A percentile compares a stretch with the other conserved stretches of the same genome.
These are phyloP conservation scores for Scopus umbretta DNA, from an alignment of 2,113 vertebrate genomes.

Conservation along the genomic window DNA sequence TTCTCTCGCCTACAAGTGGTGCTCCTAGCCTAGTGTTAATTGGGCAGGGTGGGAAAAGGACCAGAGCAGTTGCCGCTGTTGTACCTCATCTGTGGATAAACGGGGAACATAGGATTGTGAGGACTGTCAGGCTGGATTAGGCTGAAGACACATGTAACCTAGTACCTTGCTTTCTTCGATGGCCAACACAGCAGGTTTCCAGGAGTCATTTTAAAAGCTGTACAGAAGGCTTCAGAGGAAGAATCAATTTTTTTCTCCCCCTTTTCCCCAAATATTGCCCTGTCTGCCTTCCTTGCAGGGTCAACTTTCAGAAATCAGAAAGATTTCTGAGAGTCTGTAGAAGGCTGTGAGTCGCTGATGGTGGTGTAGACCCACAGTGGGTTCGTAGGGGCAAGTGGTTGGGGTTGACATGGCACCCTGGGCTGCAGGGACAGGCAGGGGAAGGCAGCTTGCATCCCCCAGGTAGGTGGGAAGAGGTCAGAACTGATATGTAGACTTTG, in stretches of 20 bases:
- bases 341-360: background rate
- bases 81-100: background rate
- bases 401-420: background rate
- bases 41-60: background rate
- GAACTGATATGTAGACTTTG: background rate
- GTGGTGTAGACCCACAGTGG: background rate
- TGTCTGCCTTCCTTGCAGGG: background rate
- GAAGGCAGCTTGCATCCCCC: background rate
- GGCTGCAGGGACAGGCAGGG: background rate
- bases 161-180: background rate
- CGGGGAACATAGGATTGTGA: background rate
- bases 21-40: background rate
- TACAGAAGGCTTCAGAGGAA: background rate
- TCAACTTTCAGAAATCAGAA: background rate
- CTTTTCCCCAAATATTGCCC: background rate
- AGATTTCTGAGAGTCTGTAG: background rate
- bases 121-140: background rate
- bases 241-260: background rate
- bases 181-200: background rate
- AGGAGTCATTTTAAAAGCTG: background rate
- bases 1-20: background rate
- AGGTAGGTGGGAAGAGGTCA: background rate
- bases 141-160: background rate
- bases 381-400: background rate
- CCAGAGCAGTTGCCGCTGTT: background rate